Evolutionary conservation across 1,140 invertebrate genomes (phyloP), one percentile per base, ranked within the genome.

Genomic region (Ceratina japonica): DNA sequence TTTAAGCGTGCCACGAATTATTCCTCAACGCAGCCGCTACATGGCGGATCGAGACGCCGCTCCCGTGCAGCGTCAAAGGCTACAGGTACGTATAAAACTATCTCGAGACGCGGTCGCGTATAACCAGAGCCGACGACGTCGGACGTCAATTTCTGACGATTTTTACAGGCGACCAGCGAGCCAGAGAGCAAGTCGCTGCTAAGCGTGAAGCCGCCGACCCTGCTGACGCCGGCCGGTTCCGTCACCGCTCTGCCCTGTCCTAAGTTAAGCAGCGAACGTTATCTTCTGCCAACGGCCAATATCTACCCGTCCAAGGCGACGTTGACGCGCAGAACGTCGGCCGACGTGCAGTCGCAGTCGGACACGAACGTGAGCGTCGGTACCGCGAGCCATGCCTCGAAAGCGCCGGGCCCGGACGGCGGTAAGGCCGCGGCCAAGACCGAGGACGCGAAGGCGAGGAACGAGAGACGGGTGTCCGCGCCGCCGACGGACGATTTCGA

Each of bases 1-100:
- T 77, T 68, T 92, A 20, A 91, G 91, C 73, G 91, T 92, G 20
- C 91, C 91, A 15, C 87, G 89, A 24, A 92, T 92, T 61, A 91
- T 92, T 49, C 81, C 91, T 12, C 91, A 90, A 64, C 85, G 56
- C 59, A 86, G 58, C 7, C 87, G 89, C 15, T 75, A 80, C 24
- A 54, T 63, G n/a, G 69, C 61, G n/a, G 63, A 24, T n/a, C 75
- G 70, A 20, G 61, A 59, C 0, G 15, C 3, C 70, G 74, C n/a
- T 80, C 68, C 78, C 65, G 24, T 72, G 44, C 83, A 82, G 52
- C 71, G 59, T 69, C 71, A 75, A 22, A 74, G 77, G 22, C 56
- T 76, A 59, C 84, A 74, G 58, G 84, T 85, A 74, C 58, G 83
- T 85, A n/a, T n/a, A 27, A 76, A 31, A 1, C 22, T 51, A 58